Evolutionary conservation across 2,888 invertebrate species (phyloP), one percentile per base, ranked within the genome.

Genomic region (Patella pellucida): DNA sequence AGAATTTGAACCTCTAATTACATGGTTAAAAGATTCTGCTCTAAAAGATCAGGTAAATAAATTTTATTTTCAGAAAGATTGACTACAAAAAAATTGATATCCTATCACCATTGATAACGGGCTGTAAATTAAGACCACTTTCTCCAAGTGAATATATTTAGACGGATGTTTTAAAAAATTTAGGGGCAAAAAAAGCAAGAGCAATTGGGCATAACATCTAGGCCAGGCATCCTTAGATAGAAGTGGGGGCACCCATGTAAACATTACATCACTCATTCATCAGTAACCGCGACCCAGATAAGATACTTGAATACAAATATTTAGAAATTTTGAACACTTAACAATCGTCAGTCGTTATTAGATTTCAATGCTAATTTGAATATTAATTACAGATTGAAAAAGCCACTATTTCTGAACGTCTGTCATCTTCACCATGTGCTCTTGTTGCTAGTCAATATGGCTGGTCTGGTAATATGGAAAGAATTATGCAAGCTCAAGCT

Each of bases 391-490:
- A 89, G 87, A 94, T 96, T 83, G 92, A 94, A 77, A 97, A 96
- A 91, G 96, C 96, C 1, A 93, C 93, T 73, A 93, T 98, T 41
- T 98, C 98, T 3, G 96, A 97, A 85, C 94, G 98, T 76, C 93
- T 99, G 76, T 94, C 95, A 78, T 95, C 95, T 87, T 98, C 98
- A 11, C 99, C 99, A 0, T 98, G 97, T 91, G 99, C 98, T 73
- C 93, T 99, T 73, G 97, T 98, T 71, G 99, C 99, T 82, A 95
- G 96, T 78, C 95, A 96, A 93, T 99, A 97, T 92, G 98, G 98
- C 84, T 99, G 98, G 98, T 98, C 98, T 85, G 99, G 98, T 87
- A 99, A 99, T 92, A 99, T 99, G 99, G 99, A 99, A 92, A 94
- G 99, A 72, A 94, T 99, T 82, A 97, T 98, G 80, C 91, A 89